These are phyloP conservation scores for Crossoptilon crossoptilon DNA, from an alignment of 2,797 vertebrate genomes.

Conservation along the genomic window DNA sequence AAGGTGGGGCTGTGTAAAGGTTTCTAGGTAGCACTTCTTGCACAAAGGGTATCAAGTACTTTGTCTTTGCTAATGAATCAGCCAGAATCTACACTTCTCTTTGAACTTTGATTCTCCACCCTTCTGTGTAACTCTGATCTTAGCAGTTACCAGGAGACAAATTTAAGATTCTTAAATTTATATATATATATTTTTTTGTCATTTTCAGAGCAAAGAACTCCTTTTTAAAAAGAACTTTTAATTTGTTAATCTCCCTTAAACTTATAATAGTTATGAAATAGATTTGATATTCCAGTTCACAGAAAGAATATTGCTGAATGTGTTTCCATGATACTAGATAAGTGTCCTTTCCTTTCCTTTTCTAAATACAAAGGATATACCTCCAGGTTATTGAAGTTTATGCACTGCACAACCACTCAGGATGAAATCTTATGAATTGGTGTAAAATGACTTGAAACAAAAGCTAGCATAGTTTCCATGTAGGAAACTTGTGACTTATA, in stretches of 20 bases:
- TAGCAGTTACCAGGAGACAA: background rate
- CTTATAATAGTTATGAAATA: background rate
- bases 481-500: background rate
- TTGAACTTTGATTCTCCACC: fast-evolving
- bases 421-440: background rate
- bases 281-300: background rate
- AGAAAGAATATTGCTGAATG: background rate
- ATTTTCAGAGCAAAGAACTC: background rate
- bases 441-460: background rate
- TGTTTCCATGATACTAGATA: background rate
- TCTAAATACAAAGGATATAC: background rate
- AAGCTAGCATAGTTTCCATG: background rate
- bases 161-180: background rate
- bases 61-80: background rate
- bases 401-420: background rate
- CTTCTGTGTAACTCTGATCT: background rate
- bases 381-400: background rate
- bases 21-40: background rate
- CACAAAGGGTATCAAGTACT: background rate
- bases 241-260: background rate
- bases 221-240: background rate
- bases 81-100: background rate
- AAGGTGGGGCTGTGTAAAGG: fast-evolving
- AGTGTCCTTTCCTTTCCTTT: background rate
- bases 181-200: background rate